Percentiles rank a stretch among this genome's conserved stretches.
These are phyloP conservation scores for Tinamus guttatus DNA, from an alignment of 2,113 vertebrate genomes.

Conservation along the genomic window DNA sequence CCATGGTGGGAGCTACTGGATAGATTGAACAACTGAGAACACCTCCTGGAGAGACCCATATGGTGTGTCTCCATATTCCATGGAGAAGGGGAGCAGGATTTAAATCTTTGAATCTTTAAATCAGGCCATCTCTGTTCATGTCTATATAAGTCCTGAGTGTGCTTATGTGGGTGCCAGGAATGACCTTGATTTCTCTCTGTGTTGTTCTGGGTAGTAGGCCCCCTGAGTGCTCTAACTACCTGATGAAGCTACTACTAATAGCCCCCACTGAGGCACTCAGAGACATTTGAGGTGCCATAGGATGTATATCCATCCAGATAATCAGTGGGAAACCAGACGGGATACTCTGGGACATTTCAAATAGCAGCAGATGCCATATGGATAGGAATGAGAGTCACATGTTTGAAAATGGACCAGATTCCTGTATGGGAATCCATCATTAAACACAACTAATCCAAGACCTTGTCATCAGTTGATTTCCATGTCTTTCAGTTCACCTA, in stretches of 20 bases:
- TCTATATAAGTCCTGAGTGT: neutral
- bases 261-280: neutral
- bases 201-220: fast-evolving
- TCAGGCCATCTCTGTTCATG: neutral
- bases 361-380: neutral
- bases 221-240: neutral
- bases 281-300: neutral
- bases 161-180: neutral
- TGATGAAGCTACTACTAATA: neutral
- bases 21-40: neutral
- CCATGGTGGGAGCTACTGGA: neutral
- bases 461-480: neutral
- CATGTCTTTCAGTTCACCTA: neutral
- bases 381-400: neutral
- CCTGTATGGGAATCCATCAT: neutral
- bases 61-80: neutral
- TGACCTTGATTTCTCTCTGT: neutral
- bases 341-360: neutral
- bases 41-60: neutral
- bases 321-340: neutral
- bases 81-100: neutral
- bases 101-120: neutral
- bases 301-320: neutral
- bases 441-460: neutral
- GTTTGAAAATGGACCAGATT: neutral